These are phyloP conservation scores for Vultur gryphus DNA, from an alignment of 2,797 vertebrate species.

Conservation along the genomic window DNA sequence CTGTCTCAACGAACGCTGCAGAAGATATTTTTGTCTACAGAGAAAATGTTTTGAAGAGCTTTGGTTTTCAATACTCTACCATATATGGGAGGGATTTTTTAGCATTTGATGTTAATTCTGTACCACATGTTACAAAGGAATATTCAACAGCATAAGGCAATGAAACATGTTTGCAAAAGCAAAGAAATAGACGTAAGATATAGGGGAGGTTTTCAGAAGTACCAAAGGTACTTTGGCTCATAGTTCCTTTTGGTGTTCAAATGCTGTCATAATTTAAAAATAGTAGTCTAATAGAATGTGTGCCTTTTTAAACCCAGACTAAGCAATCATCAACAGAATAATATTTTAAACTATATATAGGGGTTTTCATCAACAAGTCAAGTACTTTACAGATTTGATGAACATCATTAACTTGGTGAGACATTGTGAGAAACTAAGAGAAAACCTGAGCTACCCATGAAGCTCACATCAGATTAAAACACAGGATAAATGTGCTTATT, in stretches of 20 bases:
- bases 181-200: not conserved
- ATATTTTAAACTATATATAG: not conserved
- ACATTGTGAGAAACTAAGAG: not conserved
- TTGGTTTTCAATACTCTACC: conserved; percentile 50
- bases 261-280: not conserved
- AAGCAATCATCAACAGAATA: not conserved
- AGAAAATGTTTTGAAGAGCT: conserved; percentile 48
- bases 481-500: not conserved
- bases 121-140: not conserved
- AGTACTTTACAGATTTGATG: not conserved
- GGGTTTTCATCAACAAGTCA: not conserved
- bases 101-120: conserved; percentile 41
- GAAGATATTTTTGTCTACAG: conserved; percentile 61
- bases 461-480: not conserved
- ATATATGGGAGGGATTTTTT: conserved; percentile 59
- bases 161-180: not conserved
- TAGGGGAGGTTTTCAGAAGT: not conserved
- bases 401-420: not conserved
- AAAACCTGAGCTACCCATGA: not conserved
- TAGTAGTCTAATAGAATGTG: not conserved
- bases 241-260: not conserved
- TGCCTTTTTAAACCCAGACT: not conserved
- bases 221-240: not conserved
- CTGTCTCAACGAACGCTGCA: not conserved
- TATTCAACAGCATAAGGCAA: not conserved